These are phyloP conservation scores for Datnioides undecimradiatus DNA, from an alignment of 2,113 vertebrate species.

Conservation along the genomic window DNA sequence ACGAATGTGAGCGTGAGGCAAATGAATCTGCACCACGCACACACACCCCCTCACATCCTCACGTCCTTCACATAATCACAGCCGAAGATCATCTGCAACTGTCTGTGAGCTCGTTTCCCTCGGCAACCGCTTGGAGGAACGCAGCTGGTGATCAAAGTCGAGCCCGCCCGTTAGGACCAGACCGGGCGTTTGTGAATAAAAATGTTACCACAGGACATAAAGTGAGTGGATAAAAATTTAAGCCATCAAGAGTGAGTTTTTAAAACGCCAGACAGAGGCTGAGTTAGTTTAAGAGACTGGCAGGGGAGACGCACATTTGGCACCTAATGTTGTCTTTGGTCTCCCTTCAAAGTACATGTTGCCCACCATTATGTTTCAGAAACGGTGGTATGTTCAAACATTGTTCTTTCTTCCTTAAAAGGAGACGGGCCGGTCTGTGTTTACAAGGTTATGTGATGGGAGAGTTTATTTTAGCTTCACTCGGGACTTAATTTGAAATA, in stretches of 20 bases:
- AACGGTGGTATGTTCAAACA: conserved; percentile 54
- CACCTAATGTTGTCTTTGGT: conserved; percentile 48
- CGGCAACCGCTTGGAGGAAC: conserved; percentile 2
- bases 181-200: background rate
- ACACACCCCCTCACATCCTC: no score
- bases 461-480: conserved; percentile 63
- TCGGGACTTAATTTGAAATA: conserved; percentile 56
- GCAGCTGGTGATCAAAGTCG: conserved; percentile 56
- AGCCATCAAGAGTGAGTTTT: background rate
- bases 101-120: conserved; percentile 1
- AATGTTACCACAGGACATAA: conserved; percentile 12
- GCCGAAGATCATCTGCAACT: conserved; percentile 26
- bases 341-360: conserved; percentile 40
- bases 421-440: conserved; percentile 30
- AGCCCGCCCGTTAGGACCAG: background rate
- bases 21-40: background rate
- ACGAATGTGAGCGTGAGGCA: background rate
- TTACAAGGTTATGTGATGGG: conserved; percentile 48
- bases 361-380: conserved; percentile 52
- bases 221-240: conserved; percentile 19
- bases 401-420: conserved; percentile 62
- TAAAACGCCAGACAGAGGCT: background rate
- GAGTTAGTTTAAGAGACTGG: conserved; percentile 4
- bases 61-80: conserved; percentile 16
- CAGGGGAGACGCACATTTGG: conserved; percentile 20